A percentile compares a stretch with the other conserved stretches of the same genome.
Conservation (phyloP, 2,888 invertebrate genomes). For the Stegophylla sp. region DNA sequence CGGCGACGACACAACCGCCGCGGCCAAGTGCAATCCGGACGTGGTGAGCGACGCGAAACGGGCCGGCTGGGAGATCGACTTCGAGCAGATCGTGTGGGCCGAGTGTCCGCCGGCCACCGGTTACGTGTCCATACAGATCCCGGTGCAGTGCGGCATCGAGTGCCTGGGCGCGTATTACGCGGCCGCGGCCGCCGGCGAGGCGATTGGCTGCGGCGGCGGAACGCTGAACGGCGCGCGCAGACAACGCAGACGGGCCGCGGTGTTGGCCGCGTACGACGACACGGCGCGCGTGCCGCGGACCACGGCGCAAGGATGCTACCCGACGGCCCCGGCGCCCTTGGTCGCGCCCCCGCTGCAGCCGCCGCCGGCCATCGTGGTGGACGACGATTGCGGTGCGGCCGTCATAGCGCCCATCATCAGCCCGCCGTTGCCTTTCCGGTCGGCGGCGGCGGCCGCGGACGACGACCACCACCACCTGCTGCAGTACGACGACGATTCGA, state of each 20-base stretch:
- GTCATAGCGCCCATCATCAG: conserved; percentile 35
- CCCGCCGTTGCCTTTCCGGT: conserved; percentile 41
- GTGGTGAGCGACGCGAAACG: conserved; percentile 78
- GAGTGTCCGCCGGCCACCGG: conserved; percentile 66
- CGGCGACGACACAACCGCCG: conserved; percentile 50
- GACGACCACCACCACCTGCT: neutral
- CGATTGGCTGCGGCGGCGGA: conserved; percentile 53
- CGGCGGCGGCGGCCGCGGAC: neutral
- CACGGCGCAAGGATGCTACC: conserved; percentile 36
- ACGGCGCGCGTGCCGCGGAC: conserved; percentile 29
- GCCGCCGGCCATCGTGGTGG: conserved; percentile 23
- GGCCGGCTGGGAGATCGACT: conserved; percentile 63
- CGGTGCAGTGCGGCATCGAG: conserved; percentile 70
- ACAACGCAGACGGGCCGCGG: conserved; percentile 21
- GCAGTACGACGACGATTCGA: conserved; percentile 3
- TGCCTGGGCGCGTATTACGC: conserved; percentile 70
- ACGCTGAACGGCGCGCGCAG: neutral
- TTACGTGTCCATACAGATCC: conserved; percentile 62
- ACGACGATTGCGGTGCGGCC: neutral
- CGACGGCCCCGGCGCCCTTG: neutral
- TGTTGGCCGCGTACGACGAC: conserved; percentile 42
- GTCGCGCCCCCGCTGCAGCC: neutral
- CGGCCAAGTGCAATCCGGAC: conserved; percentile 77
- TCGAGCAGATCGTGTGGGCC: conserved; percentile 62
- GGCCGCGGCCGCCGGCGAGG: conserved; percentile 66